These are phyloP conservation scores for Dasysyrphus tricinctus DNA, from an alignment of 2,888 invertebrate genomes.

Conservation along the genomic window DNA sequence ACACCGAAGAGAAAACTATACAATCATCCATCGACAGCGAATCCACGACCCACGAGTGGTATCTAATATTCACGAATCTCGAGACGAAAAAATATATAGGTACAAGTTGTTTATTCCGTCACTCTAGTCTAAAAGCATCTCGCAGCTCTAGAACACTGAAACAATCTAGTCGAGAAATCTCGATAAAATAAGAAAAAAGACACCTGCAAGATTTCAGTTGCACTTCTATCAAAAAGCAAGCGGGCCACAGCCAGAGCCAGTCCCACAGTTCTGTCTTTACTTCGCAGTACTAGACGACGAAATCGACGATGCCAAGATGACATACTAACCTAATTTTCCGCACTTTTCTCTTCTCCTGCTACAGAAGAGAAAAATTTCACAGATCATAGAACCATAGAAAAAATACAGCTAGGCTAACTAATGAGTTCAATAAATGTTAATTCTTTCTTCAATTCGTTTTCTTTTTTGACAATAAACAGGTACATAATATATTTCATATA, in stretches of 20 bases:
- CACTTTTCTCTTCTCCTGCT: constrained; percentile 58
- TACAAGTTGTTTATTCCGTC: constrained; percentile 32
- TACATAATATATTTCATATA: background rate
- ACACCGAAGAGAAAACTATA: constrained; percentile 45
- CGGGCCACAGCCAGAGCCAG: constrained; percentile 1
- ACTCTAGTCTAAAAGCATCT: background rate
- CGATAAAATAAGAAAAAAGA: constrained; percentile 21
- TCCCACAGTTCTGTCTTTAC: constrained; percentile 25
- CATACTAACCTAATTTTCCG: constrained; percentile 73
- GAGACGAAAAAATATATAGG: constrained; percentile 27
- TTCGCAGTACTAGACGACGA: constrained; percentile 49
- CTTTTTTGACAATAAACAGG: background rate
- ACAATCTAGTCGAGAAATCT: constrained; percentile 32
- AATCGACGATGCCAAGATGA: constrained; percentile 75
- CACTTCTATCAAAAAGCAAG: constrained; percentile 32
- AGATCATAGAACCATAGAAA: constrained; percentile 44
- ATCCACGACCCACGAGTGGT: too few relatives aligned
- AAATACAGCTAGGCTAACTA: constrained; percentile 47
- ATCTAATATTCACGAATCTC: constrained; percentile 15
- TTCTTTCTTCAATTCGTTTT: constrained; percentile 41
- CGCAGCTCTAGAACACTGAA: background rate
- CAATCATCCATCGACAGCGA: background rate
- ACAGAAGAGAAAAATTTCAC: constrained; percentile 44
- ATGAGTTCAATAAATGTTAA: constrained; percentile 26
- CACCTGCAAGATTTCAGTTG: constrained; percentile 69